Evolutionary conservation across 2,113 vertebrate species (phyloP), one percentile per base, ranked within the genome.

Genomic region (Hucho hucho): DNA sequence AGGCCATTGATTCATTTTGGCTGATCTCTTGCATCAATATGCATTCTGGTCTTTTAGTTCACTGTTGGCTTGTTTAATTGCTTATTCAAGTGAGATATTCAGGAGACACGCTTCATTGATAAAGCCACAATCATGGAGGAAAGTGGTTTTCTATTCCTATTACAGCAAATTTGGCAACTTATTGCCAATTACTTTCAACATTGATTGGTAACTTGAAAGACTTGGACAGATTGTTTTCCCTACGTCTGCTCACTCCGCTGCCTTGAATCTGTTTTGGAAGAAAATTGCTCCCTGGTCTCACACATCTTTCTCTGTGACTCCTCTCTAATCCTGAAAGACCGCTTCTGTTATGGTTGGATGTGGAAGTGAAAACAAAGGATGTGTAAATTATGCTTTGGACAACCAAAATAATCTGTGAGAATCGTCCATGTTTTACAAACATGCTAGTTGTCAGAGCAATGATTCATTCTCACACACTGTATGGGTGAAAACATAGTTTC

Each of bases 41-140:
- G 49, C 37, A 81, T 76, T 69, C 59, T 81, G 72, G 25, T 61
- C 64, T 78, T 78, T 75, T 75, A 28, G 25, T 79, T 81, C 72
- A 64, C 70, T 74, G 46, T 83, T 76, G 69, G 80, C 79, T 87
- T 70, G 76, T 84, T 87, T 86, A 83, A 87, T 80, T 86, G 68
- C 69, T 81, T 53, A 77, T 80, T 82, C 65, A 78, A 73, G 56
- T 76, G 72, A 73, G 70, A 63, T 70, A 68, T 80, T 69, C 47
- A 69, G 70, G 64, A 75, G 71, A 69, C 3, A 25, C 69, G 59
- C 73, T 80, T 81, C 70, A 79, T 74, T 79, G 22, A 59, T 43
- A 73, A 67, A 77, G 56, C 64, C 47, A 64, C 25, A 56, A 74
- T 76, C 70, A 70, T 47, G 32, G 65, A 73, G 12, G 25, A 28